Base-by-base conservation (phyloP, 2,797 vertebrate genomes). In the Myotis daubentonii region DNA sequence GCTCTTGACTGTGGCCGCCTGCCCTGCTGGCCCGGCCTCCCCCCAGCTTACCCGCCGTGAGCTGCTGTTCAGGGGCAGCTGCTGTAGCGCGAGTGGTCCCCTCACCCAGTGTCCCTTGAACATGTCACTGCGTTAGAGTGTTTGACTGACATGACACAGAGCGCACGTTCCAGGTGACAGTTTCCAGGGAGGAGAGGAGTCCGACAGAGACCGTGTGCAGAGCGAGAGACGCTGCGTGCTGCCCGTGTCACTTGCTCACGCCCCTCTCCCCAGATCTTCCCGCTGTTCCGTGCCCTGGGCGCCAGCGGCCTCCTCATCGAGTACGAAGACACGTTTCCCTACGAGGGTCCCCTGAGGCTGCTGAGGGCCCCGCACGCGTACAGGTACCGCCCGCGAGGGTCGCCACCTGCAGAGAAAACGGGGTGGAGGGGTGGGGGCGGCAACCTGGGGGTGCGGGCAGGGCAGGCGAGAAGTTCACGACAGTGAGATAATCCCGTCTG, bases 271-370 rank as follows among this genome's bases (percentile, higher is more conserved):
- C 97, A 99, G 99, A 94, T 99, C 78, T 98, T 99, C 16, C 98
- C 99, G 23, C 96, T 99, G 92, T 98, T 99, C 98, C 98, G 97
- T 11, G 81, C 97, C 19, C 98, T 99, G 75, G 99, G 99, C 41
- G 99, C 99, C 0, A 98, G 98, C 2, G 99, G 99, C 16, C 97
- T 99, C 71, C 98, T 99, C 96, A 97, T 99, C 95, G 99, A 99
- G 87, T 99, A 99, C 60, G 99, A 99, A 96, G 99, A 99, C 97
- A 99, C 99, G 98, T 99, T 99, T 97, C 99, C 99, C 0, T 99
- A 99, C 55, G 97, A 98, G 25, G 99, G 99, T 47, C 98, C 98
- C 25, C 98, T 99, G 96, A 97, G 96, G 97, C 92, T 98, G 95
- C 98, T 99, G 95, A 98, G 98, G 91, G 98, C 99, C 51, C 97